A percentile compares a stretch with the other conserved stretches of the same genome.
These are phyloP conservation scores for Natrix natrix DNA, from an alignment of 2,797 vertebrate species.

Conservation along the genomic window DNA sequence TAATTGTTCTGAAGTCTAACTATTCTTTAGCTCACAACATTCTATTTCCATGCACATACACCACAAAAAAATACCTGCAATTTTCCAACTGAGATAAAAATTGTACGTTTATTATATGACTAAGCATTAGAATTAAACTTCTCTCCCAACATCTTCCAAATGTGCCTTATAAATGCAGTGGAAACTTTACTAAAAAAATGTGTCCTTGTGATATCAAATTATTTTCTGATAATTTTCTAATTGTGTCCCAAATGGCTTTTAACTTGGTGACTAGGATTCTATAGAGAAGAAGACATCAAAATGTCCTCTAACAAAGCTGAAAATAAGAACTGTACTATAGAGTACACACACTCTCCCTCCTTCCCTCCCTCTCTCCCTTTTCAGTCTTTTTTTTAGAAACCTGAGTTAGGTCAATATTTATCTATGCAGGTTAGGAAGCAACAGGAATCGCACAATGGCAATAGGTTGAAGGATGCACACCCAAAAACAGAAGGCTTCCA, in stretches of 20 bases:
- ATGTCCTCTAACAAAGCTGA: neutral
- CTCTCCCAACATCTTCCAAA: neutral
- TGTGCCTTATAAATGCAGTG: neutral
- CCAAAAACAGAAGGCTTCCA: neutral
- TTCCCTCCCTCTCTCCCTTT: neutral
- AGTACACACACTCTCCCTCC: too few relatives aligned
- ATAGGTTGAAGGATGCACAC: neutral
- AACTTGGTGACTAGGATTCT: neutral
- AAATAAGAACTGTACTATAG: neutral
- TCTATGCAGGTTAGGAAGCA: neutral
- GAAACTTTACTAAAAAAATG: neutral
- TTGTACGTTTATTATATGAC: neutral
- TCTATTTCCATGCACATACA: rapidly evolving
- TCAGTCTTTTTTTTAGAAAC: neutral
- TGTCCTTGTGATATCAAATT: neutral
- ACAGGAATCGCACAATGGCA: neutral
- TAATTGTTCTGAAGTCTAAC: neutral
- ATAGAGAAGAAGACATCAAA: neutral
- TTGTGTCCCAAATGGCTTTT: neutral
- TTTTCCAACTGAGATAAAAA: neutral
- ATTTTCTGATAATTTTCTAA: neutral
- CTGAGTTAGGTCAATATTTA: neutral
- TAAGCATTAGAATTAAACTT: neutral
- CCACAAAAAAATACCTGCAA: neutral
- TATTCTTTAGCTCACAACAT: neutral